Evolutionary conservation across 2,888 invertebrate genomes (phyloP).

Genomic region (Melangyna quadrimaculata): DNA sequence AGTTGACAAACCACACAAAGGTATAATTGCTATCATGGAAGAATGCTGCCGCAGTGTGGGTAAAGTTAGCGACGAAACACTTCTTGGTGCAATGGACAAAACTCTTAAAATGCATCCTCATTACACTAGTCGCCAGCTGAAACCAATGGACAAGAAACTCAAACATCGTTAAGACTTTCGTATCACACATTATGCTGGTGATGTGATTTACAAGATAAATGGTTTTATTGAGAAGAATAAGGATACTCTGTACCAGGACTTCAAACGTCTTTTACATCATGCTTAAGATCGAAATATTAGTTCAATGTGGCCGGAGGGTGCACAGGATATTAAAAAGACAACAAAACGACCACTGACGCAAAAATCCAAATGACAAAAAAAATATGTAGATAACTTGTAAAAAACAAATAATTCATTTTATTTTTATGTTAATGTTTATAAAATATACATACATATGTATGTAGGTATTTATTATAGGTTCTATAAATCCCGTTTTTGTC

Average conservation of each 20-base stretch:
- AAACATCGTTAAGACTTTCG: constrained; percentile 90
- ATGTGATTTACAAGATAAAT: constrained; percentile 93
- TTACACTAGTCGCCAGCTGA: constrained; percentile 92
- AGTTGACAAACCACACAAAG: constrained; percentile 96
- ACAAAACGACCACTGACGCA: constrained; percentile 95
- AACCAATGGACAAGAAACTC: constrained; percentile 90
- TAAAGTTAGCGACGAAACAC: constrained; percentile 91
- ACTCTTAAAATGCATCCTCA: constrained; percentile 93
- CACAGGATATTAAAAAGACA: constrained; percentile 92
- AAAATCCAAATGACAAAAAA: no score
- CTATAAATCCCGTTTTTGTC: no score
- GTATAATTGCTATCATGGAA: constrained; percentile 95
- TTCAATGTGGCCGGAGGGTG: constrained; percentile 98
- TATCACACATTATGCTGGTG: constrained; percentile 97
- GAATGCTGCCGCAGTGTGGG: constrained; percentile 98
- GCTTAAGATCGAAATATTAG: constrained; percentile 90
- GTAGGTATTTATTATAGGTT: no score
- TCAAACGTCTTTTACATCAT: constrained; percentile 94
- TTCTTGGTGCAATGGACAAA: constrained; percentile 96
- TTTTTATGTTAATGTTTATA: no score
- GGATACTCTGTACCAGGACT: constrained; percentile 97
- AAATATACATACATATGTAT: no score
- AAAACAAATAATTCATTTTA: no score
- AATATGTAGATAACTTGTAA: no score
- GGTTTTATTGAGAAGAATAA: constrained; percentile 99